Percentiles rank a stretch among this genome's conserved stretches.
phyloP scores from a whole-genome alignment of 2,888 invertebrate species.

The Opisthograptis luteolata region DNA sequence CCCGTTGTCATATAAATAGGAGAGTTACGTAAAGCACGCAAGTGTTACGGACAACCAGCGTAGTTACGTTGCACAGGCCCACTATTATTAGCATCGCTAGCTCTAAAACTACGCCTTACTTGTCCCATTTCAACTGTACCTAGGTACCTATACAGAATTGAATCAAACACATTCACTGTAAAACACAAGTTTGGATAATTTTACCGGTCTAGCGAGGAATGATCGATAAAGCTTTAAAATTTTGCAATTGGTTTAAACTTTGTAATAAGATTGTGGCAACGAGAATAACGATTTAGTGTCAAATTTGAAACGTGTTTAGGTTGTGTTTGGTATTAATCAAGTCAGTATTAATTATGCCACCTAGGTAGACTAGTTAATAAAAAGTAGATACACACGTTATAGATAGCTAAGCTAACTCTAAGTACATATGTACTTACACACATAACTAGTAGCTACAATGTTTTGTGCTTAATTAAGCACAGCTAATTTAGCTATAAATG shows the following conservation, averaged over 20 bases:
- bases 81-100: slow-evolving; percentile 56
- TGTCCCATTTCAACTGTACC: slow-evolving; percentile 57
- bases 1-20: slow-evolving; percentile 64
- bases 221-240: slow-evolving; percentile 33
- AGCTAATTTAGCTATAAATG: too few relatives aligned
- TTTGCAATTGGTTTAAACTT: slow-evolving; percentile 28
- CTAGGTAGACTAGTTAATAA: too few relatives aligned
- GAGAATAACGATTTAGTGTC: slow-evolving; percentile 33
- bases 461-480: too few relatives aligned
- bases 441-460: too few relatives aligned
- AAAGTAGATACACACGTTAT: too few relatives aligned
- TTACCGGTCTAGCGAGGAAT: slow-evolving; percentile 44
- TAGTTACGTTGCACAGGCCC: slow-evolving; percentile 60
- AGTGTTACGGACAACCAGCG: slow-evolving; percentile 52
- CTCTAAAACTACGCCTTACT: slow-evolving; percentile 60
- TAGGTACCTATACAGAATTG: too few relatives aligned
- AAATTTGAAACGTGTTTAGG: slow-evolving; percentile 8
- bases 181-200: slow-evolving; percentile 56
- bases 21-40: slow-evolving; percentile 70
- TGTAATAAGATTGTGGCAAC: slow-evolving; percentile 23
- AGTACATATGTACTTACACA: too few relatives aligned
- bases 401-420: too few relatives aligned
- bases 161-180: slow-evolving; percentile 55
- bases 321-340: neutral
- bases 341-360: too few relatives aligned